Base-by-base conservation (phyloP, 2,113 vertebrate genomes). In the Calidris pygmaea region DNA sequence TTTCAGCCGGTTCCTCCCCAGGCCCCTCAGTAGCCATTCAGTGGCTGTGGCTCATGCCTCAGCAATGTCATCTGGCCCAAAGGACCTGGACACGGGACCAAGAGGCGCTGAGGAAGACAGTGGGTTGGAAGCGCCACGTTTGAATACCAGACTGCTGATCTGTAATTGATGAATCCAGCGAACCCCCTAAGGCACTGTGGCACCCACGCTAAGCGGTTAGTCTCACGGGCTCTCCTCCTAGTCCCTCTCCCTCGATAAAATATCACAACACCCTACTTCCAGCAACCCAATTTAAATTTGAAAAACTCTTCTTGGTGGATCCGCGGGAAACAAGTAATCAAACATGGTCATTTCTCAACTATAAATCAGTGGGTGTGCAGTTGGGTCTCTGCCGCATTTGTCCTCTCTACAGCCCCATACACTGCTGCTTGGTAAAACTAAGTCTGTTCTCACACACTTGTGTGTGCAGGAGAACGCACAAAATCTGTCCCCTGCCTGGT, bases 61-160 rank as follows among this genome's bases (percentile, higher is more conserved):
- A 96, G 90, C 87, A 95, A 96, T 89, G 94, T 26, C 91, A 91
- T 96, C 95, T 95, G 95, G 90, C 92, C 85, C 82, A 27, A 88
- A 84, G 90, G 87, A 70, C 53, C 80, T 34, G 89, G 45, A 62
- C 48, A 20, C 17, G 80, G 79, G 91, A 87, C 18, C 74, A 7
- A 68, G 86, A 32, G 1, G 94, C 15, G 3, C 90, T 23, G 75
- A 75, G 85, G 52, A 95, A 95, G 92, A 95, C 95, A 89, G 92
- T 89, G 96, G 95, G 92, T 66, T 97, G 95, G 94, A 96, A 96
- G 73, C 35, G 2, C 48, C 65, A 18, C 3, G 1, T 75, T 89
- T 17, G 53, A 97, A 97, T 97, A 78, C 96, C 96, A 95, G 92
- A 96, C 93, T 85, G 92, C 76, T 96, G 94, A 96, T 78, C 94